Evolutionary conservation across 2,888 invertebrate species (phyloP), one percentile per base, ranked within the genome.

Genomic region (Hemithea aestivaria): DNA sequence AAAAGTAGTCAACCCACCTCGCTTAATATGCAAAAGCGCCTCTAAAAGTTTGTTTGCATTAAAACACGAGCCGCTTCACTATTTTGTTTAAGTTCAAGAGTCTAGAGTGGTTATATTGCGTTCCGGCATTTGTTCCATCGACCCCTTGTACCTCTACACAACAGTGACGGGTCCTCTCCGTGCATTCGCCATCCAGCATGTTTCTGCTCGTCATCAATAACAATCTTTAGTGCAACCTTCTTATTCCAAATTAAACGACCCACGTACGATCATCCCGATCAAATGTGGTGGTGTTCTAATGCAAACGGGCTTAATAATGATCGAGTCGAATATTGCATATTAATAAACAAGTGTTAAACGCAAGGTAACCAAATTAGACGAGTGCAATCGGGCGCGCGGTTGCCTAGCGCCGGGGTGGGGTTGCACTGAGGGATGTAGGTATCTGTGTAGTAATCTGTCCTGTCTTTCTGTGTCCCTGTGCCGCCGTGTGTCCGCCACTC

Each of bases 401-500:
- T 73, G 82, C 77, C 56, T 70, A 73, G 71, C 40, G 40, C 67
- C 80, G 84, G 84, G 84, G 81, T 81, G 81, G 82, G 87, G 84
- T 83, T 83, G 85, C 87, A 84, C 85, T 84, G 83, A 84, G 87
- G 85, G 85, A 73, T 82, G 87, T 88, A 87, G 87, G 87, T 88
- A 87, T 88, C 76, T 88, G 88, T 88, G 87, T 88, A 88, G 88
- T 89, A 88, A 89, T 88, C 87, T 88, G 88, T 88, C 88, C 88
- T 88, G 88, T 88, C 88, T 88, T 88, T 89, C 88, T 91, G 90
- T 91, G 90, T 90, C 90, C 90, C 90, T 90, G 90, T 89, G 88
- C 88, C 88, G 88, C 88, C 88, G 87, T 87, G 87, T 90, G 90
- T 90, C 88, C 90, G 90, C 90, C 90, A 90, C 89, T 90, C 88